Percentiles rank a stretch among this genome's conserved stretches.
These are phyloP conservation scores for Euleptes europaea DNA, from an alignment of 2,113 vertebrate genomes.

Conservation along the genomic window DNA sequence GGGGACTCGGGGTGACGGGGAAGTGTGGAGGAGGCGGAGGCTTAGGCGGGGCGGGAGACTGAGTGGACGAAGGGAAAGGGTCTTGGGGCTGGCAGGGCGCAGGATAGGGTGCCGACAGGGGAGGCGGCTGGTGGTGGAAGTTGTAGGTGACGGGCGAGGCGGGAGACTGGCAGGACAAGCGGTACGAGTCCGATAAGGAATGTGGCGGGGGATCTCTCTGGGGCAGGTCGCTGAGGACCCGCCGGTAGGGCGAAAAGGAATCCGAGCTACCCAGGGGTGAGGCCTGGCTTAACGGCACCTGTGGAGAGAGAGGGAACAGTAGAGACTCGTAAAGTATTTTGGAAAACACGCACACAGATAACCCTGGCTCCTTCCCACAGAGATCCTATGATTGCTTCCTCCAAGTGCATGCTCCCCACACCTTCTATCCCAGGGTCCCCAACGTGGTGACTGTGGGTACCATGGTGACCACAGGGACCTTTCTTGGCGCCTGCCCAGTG, in stretches of 20 bases:
- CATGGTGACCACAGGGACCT: no score
- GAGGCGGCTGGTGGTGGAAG: conserved; percentile 32
- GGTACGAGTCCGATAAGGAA: background rate
- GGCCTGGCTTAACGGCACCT: conserved; percentile 2
- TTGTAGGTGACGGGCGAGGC: background rate
- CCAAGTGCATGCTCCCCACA: background rate
- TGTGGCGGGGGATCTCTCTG: background rate
- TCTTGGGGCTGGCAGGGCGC: conserved; percentile 42
- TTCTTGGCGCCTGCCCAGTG: no score
- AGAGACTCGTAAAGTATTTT: background rate
- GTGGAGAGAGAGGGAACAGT: background rate
- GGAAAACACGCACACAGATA: no score
- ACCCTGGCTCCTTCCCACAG: background rate
- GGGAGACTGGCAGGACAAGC: background rate
- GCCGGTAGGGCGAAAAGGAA: conserved; percentile 14
- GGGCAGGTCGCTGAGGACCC: background rate
- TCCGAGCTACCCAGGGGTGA: conserved; percentile 7
- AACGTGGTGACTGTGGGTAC: no score
- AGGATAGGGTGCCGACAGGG: conserved; percentile 36
- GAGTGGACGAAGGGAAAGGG: conserved; percentile 17
- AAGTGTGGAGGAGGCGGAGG: conserved; percentile 51
- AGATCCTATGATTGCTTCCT: background rate
- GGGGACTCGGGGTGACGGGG: conserved; percentile 63
- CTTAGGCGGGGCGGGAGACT: conserved; percentile 19
- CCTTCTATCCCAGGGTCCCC: no score